A percentile compares a stretch with the other conserved stretches of the same genome.
phyloP scores from a whole-genome alignment of 2,113 vertebrate species.

The Pseudopipra pipra region DNA sequence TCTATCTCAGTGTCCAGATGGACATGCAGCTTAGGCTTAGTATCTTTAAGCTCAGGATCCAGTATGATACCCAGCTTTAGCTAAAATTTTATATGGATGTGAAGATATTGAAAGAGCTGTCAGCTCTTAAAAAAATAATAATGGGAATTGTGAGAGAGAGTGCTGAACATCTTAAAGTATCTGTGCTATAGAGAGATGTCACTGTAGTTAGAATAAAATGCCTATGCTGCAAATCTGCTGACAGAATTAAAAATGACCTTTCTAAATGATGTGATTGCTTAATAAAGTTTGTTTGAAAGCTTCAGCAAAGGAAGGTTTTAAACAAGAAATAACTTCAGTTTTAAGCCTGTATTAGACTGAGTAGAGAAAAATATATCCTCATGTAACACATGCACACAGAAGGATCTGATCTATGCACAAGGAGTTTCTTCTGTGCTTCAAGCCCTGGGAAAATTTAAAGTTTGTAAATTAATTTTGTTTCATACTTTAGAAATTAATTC shows the following conservation, averaged over 20 bases:
- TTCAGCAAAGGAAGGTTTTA: not conserved
- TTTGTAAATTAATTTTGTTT: not conserved
- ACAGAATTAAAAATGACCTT: constrained; percentile 32
- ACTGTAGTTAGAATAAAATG: not conserved
- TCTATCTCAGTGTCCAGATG: constrained; percentile 46
- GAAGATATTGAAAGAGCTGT: constrained; percentile 36
- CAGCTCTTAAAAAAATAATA: not conserved
- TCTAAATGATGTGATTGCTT: not conserved
- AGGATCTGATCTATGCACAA: not conserved
- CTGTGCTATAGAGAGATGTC: not conserved
- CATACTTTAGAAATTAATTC: not conserved
- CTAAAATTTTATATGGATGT: not conserved
- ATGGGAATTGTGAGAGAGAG: not conserved
- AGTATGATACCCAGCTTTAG: not conserved
- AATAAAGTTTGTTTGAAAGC: not conserved
- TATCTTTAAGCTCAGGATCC: constrained; percentile 24
- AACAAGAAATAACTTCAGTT: not conserved
- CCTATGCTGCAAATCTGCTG: not conserved
- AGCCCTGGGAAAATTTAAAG: not conserved
- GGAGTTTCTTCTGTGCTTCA: not conserved
- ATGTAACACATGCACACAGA: not conserved
- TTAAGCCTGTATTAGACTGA: not conserved
- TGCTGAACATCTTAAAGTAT: not conserved
- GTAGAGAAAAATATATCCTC: not conserved
- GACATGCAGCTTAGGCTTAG: constrained; percentile 33